Conservation (phyloP, 2,888 invertebrate species). For the Drosophila meridiana region DNA sequence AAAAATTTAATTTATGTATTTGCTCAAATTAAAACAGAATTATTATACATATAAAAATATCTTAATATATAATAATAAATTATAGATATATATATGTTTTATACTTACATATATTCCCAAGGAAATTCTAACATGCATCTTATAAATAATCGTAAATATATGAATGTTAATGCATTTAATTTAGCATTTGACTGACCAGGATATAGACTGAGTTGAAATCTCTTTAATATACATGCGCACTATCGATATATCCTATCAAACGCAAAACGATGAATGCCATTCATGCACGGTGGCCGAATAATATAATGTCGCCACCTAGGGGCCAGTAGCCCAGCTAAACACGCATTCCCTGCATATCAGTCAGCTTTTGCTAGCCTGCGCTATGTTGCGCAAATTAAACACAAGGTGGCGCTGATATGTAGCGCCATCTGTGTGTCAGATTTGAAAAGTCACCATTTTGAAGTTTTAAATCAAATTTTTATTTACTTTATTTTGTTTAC, state of each 20-base stretch:
- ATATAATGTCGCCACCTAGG: slow-evolving; percentile 20
- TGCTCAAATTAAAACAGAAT: neutral
- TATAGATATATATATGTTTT: neutral
- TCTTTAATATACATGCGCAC: neutral
- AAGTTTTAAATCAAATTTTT: slow-evolving; percentile 61
- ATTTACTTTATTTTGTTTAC: slow-evolving; percentile 64
- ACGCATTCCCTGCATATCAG: neutral
- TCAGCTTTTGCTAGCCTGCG: slow-evolving; percentile 12
- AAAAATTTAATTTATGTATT: neutral
- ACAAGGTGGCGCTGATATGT: slow-evolving; percentile 29
- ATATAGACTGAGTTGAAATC: neutral
- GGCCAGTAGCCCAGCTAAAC: neutral
- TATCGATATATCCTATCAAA: slow-evolving; percentile 4
- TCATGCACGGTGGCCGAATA: neutral
- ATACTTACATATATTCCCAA: neutral
- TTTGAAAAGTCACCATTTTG: neutral
- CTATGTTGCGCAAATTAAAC: neutral
- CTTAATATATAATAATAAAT: neutral
- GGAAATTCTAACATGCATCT: neutral
- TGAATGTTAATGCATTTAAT: no score
- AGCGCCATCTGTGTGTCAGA: slow-evolving; percentile 26
- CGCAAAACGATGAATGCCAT: neutral
- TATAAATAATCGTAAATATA: neutral
- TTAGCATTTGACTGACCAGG: no score
- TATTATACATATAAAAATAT: neutral